Conservation (phyloP, 2,113 vertebrate genomes). For the Brevimyrus niger region DNA sequence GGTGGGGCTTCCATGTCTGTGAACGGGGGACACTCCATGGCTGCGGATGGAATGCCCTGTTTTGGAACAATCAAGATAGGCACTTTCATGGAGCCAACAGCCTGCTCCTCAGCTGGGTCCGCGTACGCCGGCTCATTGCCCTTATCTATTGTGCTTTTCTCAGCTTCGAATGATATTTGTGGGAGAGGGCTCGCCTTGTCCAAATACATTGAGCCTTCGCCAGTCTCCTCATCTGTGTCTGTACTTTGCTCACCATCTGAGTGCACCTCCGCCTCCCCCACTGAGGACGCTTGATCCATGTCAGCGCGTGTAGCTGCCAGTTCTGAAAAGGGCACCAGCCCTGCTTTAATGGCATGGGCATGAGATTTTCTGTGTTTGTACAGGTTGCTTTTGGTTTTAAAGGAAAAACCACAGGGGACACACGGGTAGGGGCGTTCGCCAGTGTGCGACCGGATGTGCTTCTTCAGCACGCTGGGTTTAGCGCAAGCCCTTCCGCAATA, state of each 20-base stretch:
- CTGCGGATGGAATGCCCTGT: slow-evolving; percentile 69
- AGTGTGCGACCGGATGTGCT: slow-evolving; percentile 96
- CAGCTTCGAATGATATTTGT: slow-evolving; percentile 66
- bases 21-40: slow-evolving; percentile 67
- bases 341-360: slow-evolving; percentile 97
- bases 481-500: slow-evolving; percentile 95
- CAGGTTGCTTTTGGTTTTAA: slow-evolving; percentile 98
- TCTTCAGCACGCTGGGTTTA: slow-evolving; percentile 97
- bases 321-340: slow-evolving; percentile 88
- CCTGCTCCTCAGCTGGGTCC: slow-evolving; percentile 72
- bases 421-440: slow-evolving; percentile 95
- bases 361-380: slow-evolving; percentile 99
- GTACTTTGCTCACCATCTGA: slow-evolving; percentile 96
- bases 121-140: slow-evolving; percentile 63
- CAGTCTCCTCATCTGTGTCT: slow-evolving; percentile 89
- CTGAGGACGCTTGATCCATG: slow-evolving; percentile 74
- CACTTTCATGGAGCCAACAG: slow-evolving; percentile 84
- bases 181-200: slow-evolving; percentile 75
- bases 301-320: slow-evolving; percentile 75
- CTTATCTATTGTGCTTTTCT: slow-evolving; percentile 61
- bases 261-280: slow-evolving; percentile 83
- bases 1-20: slow-evolving; percentile 64
- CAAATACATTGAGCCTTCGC: slow-evolving; percentile 61
- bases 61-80: slow-evolving; percentile 92
- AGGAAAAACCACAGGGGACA: slow-evolving; percentile 93